Percentiles rank a stretch among this genome's conserved stretches.
phyloP scores from a whole-genome alignment of 2,113 vertebrate genomes.

The Antidorcas marsupialis region DNA sequence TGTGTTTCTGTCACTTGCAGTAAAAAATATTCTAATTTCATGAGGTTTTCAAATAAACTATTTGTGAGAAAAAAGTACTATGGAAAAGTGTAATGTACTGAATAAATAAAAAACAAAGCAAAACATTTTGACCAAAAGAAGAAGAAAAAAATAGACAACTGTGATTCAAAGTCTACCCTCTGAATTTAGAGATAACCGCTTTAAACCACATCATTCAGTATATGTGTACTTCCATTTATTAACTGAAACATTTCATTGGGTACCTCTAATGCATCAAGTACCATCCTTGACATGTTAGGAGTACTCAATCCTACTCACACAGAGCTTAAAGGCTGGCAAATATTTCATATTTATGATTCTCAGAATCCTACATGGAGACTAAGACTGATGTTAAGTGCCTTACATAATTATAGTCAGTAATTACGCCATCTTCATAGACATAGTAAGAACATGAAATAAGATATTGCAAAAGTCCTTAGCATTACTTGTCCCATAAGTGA shows the following conservation, averaged over 20 bases:
- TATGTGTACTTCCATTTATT: not conserved
- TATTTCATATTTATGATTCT: not conserved
- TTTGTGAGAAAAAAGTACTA: not conserved
- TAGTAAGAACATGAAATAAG: not conserved
- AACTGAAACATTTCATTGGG: not conserved
- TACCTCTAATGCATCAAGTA: not conserved
- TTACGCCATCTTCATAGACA: not conserved
- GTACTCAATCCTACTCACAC: not conserved
- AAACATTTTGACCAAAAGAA: not conserved
- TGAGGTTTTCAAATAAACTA: not conserved
- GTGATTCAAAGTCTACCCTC: not conserved
- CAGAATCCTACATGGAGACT: not conserved
- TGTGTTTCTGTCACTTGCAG: not conserved
- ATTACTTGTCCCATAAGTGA: not conserved
- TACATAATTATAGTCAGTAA: not conserved
- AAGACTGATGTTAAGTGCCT: not conserved
- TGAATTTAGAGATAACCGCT: not conserved
- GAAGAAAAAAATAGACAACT: not conserved
- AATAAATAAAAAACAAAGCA: not conserved
- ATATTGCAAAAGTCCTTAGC: not conserved
- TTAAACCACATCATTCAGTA: not conserved
- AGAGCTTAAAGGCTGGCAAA: not conserved
- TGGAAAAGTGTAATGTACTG: not conserved
- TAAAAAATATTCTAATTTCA: not conserved
- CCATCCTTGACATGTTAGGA: not conserved